Evolutionary conservation across 2,888 invertebrate species (phyloP).

Genomic region (Cryptophagus acutangulus): DNA sequence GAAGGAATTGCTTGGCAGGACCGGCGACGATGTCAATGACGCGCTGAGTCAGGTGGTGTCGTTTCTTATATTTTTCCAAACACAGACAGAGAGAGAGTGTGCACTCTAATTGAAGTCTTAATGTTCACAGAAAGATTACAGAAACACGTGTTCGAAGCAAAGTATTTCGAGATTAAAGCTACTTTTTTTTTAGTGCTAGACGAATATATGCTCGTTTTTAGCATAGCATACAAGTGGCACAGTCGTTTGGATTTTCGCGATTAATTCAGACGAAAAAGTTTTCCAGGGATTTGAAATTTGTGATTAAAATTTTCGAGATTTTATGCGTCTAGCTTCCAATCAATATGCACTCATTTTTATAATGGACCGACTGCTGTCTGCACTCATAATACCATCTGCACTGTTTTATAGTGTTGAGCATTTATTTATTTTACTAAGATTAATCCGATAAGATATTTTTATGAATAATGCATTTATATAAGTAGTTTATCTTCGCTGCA

Average conservation of each 20-base stretch:
- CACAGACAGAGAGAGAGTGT: conserved; percentile 32
- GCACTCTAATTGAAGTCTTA: conserved; percentile 39
- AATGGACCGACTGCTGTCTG: too few relatives aligned
- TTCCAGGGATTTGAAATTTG: conserved; percentile 16
- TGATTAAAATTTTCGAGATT: conserved; percentile 14
- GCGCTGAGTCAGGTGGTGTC: conserved; percentile 2
- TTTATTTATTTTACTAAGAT: too few relatives aligned
- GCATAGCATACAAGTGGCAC: conserved; percentile 21
- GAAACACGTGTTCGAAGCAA: conserved; percentile 32
- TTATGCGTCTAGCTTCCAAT: not conserved
- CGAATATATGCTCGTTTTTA: conserved; percentile 20
- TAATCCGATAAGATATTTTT: too few relatives aligned
- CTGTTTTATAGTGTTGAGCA: too few relatives aligned
- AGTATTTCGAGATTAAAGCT: conserved; percentile 39
- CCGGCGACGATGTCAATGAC: not conserved
- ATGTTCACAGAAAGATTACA: conserved; percentile 33
- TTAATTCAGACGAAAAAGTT: conserved; percentile 16
- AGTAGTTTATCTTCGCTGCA: too few relatives aligned
- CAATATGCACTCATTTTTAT: not conserved
- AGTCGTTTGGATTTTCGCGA: conserved; percentile 19
- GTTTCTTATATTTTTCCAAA: conserved; percentile 23
- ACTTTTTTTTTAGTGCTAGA: conserved; percentile 24
- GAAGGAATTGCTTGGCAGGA: too few relatives aligned
- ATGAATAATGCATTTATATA: too few relatives aligned
- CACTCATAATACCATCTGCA: too few relatives aligned